Conservation (phyloP, 92 coral and sea anemone genomes). For the Heliopora coerulea region DNA sequence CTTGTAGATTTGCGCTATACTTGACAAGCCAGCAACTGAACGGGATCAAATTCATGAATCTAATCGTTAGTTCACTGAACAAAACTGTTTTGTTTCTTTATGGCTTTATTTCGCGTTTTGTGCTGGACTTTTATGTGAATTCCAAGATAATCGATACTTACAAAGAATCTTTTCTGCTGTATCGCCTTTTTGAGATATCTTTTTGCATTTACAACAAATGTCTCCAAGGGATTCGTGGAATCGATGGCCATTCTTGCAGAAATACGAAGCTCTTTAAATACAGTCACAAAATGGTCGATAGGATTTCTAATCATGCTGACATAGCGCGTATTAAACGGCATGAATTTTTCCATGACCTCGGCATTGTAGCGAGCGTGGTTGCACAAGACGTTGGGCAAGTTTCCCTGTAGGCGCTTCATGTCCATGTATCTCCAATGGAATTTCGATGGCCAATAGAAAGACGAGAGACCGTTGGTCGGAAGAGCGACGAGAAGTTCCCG, state of each 20-base stretch:
- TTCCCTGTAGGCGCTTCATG: conserved; percentile 72
- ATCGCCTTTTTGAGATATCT: conserved; percentile 63
- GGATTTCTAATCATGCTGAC: conserved; percentile 81
- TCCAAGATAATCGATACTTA: too few relatives aligned
- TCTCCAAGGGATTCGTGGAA: conserved; percentile 55
- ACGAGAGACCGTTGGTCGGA: conserved; percentile 86
- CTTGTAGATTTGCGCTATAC: too few relatives aligned
- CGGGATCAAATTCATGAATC: too few relatives aligned
- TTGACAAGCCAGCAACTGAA: too few relatives aligned
- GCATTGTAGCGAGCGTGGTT: conserved; percentile 83
- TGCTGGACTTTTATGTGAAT: too few relatives aligned
- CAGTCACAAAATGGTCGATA: conserved; percentile 59
- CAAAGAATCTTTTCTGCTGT: conserved; percentile 70
- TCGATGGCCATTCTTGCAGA: conserved; percentile 61
- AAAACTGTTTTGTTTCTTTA: too few relatives aligned
- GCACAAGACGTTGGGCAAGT: conserved; percentile 81
- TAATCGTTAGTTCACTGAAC: too few relatives aligned
- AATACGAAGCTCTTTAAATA: conserved; percentile 70
- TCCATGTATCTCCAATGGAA: conserved; percentile 93
- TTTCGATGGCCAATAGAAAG: conserved; percentile 93
- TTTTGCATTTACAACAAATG: conserved; percentile 68
- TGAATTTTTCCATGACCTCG: conserved; percentile 81
- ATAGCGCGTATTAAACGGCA: conserved; percentile 76
- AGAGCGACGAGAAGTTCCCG: conserved; percentile 80
- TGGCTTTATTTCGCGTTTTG: too few relatives aligned